Evolutionary conservation across 1,140 invertebrate species (phyloP).

Genomic region (Drosophila arawakana): DNA sequence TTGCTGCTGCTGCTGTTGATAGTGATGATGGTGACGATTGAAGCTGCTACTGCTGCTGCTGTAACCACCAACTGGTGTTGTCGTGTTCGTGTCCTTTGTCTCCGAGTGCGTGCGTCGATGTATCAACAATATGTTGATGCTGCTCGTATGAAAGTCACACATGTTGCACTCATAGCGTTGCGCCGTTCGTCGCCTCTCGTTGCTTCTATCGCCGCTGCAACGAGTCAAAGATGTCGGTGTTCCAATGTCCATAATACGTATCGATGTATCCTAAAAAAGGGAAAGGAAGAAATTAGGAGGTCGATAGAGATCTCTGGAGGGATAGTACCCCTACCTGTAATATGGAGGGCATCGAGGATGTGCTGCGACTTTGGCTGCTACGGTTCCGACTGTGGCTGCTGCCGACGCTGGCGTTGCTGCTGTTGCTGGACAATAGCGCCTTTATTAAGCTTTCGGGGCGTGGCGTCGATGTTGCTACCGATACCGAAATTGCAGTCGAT

Average conservation of each 20-base stretch:
- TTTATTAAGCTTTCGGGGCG: slow-evolving; percentile 62
- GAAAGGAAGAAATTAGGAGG: too few relatives aligned
- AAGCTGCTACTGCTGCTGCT: neutral
- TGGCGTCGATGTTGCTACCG: neutral
- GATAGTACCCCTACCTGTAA: neutral
- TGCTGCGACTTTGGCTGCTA: slow-evolving; percentile 7
- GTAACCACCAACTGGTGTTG: neutral
- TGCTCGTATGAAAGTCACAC: slow-evolving; percentile 64
- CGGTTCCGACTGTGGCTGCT: slow-evolving; percentile 12
- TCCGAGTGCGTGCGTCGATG: slow-evolving; percentile 58
- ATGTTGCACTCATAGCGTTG: slow-evolving; percentile 49
- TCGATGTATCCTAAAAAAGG: slow-evolving; percentile 42
- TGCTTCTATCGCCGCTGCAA: neutral
- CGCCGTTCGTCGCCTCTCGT: slow-evolving; percentile 6
- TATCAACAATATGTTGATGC: slow-evolving; percentile 64
- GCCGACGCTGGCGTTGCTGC: slow-evolving; percentile 16
- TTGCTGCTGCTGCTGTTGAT: slow-evolving; percentile 28
- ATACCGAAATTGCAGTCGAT: neutral
- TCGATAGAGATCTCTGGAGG: too few relatives aligned
- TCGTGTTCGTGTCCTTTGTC: neutral
- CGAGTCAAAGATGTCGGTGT: neutral
- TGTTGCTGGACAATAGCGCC: slow-evolving; percentile 55
- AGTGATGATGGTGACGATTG: slow-evolving; percentile 16
- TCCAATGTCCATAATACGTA: slow-evolving; percentile 68
- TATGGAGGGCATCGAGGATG: slow-evolving; percentile 6